Conservation (phyloP, 2,113 vertebrate species). For the Corydoras sp. region DNA sequence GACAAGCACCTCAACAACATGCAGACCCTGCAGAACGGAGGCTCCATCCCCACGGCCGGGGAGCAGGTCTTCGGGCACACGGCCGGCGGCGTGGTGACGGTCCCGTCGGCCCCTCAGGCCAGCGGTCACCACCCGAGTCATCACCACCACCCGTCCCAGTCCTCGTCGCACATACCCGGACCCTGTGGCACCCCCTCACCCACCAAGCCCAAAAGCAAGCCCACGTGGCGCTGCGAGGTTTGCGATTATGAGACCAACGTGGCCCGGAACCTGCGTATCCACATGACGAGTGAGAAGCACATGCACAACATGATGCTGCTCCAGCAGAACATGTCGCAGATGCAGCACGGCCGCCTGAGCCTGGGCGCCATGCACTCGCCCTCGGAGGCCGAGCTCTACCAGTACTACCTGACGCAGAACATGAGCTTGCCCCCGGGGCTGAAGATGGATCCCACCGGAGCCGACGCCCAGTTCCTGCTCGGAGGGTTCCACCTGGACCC, state of each 20-base stretch:
- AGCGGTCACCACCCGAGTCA: slow-evolving; percentile 69
- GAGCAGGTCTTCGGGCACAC: slow-evolving; percentile 91
- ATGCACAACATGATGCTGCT: slow-evolving; percentile 99
- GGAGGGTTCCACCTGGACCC: slow-evolving; percentile 92
- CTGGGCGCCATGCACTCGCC: slow-evolving; percentile 87
- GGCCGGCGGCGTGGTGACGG: slow-evolving; percentile 73
- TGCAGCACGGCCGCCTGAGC: slow-evolving; percentile 85
- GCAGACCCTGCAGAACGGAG: slow-evolving; percentile 97
- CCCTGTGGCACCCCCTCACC: slow-evolving; percentile 89
- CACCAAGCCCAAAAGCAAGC: slow-evolving; percentile 97
- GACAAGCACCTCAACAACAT: slow-evolving; percentile 99
- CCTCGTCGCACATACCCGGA: slow-evolving; percentile 76
- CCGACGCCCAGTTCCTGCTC: slow-evolving; percentile 87
- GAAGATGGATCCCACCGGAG: slow-evolving; percentile 82
- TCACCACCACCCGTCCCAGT: slow-evolving; percentile 67
- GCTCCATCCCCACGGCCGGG: slow-evolving; percentile 63
- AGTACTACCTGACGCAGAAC: slow-evolving; percentile 97
- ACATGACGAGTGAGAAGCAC: slow-evolving; percentile 99
- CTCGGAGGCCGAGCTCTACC: slow-evolving; percentile 94
- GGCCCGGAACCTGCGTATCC: slow-evolving; percentile 94
- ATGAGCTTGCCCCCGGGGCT: slow-evolving; percentile 85
- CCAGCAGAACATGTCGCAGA: slow-evolving; percentile 95
- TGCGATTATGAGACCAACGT: slow-evolving; percentile 99
- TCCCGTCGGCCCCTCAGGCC: slow-evolving; percentile 69
- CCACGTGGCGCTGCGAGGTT: slow-evolving; percentile 96